A percentile compares a stretch with the other conserved stretches of the same genome.
phyloP scores from a whole-genome alignment of 2,113 vertebrate genomes.

The Amphilophus citrinellus region DNA sequence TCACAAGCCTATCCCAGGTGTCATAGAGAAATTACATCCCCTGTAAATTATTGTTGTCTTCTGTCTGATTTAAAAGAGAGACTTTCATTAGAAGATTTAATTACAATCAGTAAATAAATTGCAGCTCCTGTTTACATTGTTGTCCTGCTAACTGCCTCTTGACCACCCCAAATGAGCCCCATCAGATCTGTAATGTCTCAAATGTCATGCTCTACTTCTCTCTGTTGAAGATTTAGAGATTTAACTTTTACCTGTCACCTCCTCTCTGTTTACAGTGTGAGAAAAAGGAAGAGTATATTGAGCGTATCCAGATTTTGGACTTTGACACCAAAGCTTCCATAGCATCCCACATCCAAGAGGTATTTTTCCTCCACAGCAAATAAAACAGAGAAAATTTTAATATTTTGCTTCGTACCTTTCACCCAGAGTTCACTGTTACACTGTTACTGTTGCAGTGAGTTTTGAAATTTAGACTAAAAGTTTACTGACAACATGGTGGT shows the following conservation, averaged over 20 bases:
- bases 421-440: background rate
- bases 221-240: background rate
- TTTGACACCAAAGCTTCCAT: slow-evolving; percentile 97
- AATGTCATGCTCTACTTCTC: background rate
- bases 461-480: background rate
- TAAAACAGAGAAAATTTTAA: background rate
- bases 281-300: slow-evolving; percentile 98
- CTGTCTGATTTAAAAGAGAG: slow-evolving; percentile 6
- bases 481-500: background rate
- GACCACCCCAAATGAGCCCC: background rate
- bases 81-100: background rate
- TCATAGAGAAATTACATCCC: background rate
- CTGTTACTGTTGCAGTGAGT: background rate
- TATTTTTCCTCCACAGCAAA: slow-evolving; percentile 62
- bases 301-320: slow-evolving; percentile 95
- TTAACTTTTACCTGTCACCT: too few species aligned
- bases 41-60: background rate
- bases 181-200: background rate
- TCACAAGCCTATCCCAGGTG: background rate
- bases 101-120: background rate
- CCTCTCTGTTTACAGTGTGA: slow-evolving; percentile 87
- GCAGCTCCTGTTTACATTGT: background rate
- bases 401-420: background rate
- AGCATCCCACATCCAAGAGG: slow-evolving; percentile 98
- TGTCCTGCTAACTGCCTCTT: slow-evolving; percentile 18